Evolutionary conservation across 2,113 vertebrate species (phyloP).

Genomic region (Mastomys natalensis): DNA sequence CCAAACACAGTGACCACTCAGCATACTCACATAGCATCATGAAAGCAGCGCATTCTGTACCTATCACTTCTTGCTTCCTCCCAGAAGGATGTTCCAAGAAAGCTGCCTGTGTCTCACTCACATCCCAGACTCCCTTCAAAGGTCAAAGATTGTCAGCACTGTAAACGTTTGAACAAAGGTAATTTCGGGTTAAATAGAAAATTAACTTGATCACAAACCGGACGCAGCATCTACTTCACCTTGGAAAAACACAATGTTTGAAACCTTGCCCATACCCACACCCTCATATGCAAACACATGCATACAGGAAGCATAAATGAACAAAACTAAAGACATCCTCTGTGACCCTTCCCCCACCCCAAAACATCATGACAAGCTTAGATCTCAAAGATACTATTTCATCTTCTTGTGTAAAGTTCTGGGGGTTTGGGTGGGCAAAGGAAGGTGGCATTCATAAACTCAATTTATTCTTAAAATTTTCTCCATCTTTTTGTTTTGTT

Average conservation of each 20-base stretch:
- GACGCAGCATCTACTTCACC: background rate
- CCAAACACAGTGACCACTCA: background rate
- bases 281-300: background rate
- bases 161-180: conserved; percentile 9
- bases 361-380: background rate
- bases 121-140: background rate
- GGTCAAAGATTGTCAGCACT: background rate
- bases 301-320: background rate
- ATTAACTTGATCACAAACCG: background rate
- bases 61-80: background rate
- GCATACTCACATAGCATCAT: background rate
- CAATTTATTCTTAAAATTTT: background rate
- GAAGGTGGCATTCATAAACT: background rate
- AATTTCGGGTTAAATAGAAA: background rate
- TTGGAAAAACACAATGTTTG: background rate
- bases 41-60: background rate
- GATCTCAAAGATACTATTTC: background rate
- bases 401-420: conserved; percentile 8
- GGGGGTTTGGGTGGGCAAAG: background rate
- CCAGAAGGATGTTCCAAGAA: background rate
- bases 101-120: background rate
- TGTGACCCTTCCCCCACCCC: background rate
- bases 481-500: background rate
- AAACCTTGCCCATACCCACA: background rate
- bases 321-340: background rate